phyloP scores from a whole-genome alignment of 2,888 invertebrate species.

The Leptinotarsa rubiginosa region DNA sequence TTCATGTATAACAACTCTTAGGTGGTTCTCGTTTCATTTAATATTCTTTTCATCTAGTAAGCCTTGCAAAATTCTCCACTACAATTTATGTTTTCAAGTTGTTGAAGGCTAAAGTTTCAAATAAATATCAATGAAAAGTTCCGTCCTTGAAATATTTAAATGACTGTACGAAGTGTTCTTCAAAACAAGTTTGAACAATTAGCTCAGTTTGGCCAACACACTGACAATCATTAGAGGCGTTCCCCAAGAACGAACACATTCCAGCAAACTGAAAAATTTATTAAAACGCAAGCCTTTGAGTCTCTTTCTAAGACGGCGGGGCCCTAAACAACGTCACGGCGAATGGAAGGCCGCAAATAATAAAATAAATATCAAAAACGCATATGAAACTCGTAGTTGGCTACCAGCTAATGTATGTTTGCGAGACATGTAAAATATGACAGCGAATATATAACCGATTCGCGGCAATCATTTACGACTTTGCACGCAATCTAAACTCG shows the following conservation, averaged over 20 bases:
- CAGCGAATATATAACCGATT: slow-evolving; percentile 60
- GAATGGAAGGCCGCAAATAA: slow-evolving; percentile 55
- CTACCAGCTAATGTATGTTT: slow-evolving; percentile 64
- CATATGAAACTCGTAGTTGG: slow-evolving; percentile 61
- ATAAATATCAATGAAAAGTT: no score
- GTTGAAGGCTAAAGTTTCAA: no score
- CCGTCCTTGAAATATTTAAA: no score
- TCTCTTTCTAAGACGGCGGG: slow-evolving; percentile 29
- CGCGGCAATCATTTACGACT: slow-evolving; percentile 58
- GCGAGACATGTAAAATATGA: slow-evolving; percentile 62
- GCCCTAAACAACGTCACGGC: slow-evolving; percentile 53
- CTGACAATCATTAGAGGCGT: neutral
- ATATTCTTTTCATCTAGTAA: no score
- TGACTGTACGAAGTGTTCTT: no score
- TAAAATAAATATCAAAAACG: slow-evolving; percentile 59
- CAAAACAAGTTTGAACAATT: no score
- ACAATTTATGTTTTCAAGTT: no score
- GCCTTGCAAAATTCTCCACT: no score
- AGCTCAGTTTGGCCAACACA: neutral
- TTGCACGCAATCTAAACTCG: slow-evolving; percentile 61
- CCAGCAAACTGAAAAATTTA: slow-evolving; percentile 10
- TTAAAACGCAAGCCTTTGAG: slow-evolving; percentile 13
- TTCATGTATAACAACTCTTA: no score
- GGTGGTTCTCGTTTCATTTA: no score
- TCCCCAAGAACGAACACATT: neutral